phyloP scores from a whole-genome alignment of 2,888 invertebrate species.

The Meta bourneti region DNA sequence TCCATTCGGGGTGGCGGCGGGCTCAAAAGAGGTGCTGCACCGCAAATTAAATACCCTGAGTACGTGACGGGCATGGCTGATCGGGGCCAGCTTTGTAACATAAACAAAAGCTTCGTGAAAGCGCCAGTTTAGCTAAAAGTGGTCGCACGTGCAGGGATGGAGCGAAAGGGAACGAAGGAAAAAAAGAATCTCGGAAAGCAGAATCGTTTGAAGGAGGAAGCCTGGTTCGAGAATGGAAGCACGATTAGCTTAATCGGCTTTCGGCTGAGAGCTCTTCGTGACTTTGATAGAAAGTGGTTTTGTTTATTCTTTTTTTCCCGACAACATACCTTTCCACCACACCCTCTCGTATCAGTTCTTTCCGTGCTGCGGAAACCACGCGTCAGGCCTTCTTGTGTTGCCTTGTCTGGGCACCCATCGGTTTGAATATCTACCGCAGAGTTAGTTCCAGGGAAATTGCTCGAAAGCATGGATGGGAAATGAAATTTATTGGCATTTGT shows the following conservation, averaged over 20 bases:
- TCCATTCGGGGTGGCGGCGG: no score
- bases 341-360: neutral
- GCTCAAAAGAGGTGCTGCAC: neutral
- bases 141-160: slow-evolving; percentile 23
- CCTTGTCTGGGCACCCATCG: neutral
- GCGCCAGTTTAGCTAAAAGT: slow-evolving; percentile 39
- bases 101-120: slow-evolving; percentile 31
- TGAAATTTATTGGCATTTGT: neutral
- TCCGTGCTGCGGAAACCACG: neutral
- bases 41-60: slow-evolving; percentile 34
- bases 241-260: slow-evolving; percentile 66
- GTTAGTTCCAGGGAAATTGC: neutral
- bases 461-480: neutral
- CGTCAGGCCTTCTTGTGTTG: neutral
- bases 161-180: neutral
- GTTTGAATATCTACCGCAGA: neutral
- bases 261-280: slow-evolving; percentile 36
- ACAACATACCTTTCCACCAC: neutral
- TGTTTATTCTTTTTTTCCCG: neutral
- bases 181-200: neutral
- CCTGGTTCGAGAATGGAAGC: slow-evolving; percentile 10
- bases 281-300: slow-evolving; percentile 34
- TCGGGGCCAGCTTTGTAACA: slow-evolving; percentile 4
- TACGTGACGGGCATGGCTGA: slow-evolving; percentile 40
- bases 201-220: slow-evolving; percentile 11